Evolutionary conservation across 2,113 vertebrate genomes (phyloP).

Genomic region (Tetrao urogallus): DNA sequence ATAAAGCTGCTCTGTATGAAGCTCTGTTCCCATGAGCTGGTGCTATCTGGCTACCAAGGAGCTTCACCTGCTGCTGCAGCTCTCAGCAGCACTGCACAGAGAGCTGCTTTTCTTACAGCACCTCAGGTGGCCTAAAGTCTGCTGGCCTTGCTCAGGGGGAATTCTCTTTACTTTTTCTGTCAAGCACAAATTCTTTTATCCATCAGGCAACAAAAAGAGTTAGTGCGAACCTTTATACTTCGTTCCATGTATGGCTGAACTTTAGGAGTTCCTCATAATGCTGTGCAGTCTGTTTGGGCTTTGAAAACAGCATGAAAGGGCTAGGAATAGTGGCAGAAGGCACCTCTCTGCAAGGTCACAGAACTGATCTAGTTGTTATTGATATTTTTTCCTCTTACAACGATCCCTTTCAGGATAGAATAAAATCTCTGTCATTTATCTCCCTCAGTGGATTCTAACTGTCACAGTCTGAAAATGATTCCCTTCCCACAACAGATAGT

Average conservation of each 20-base stretch:
- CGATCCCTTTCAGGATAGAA: conserved; percentile 22
- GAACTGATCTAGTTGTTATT: conserved; percentile 48
- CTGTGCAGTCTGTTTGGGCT: conserved; percentile 20
- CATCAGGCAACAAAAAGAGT: background rate
- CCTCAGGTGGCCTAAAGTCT: background rate
- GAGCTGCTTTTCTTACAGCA: background rate
- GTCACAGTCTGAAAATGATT: conserved; percentile 42
- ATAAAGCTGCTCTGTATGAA: background rate
- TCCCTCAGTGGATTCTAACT: conserved; percentile 36
- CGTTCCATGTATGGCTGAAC: background rate
- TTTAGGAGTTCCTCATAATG: background rate
- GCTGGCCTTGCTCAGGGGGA: background rate
- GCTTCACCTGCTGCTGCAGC: background rate
- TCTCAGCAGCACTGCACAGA: background rate
- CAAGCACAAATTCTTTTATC: background rate
- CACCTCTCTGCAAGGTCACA: conserved; percentile 42
- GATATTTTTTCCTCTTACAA: conserved; percentile 49
- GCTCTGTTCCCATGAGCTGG: background rate
- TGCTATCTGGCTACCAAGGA: background rate
- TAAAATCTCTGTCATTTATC: conserved; percentile 41
- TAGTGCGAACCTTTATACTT: background rate
- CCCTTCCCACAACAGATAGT: conserved; percentile 1
- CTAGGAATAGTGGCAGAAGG: conserved; percentile 14
- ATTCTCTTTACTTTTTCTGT: background rate
- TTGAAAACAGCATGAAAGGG: conserved; percentile 45